Base-by-base conservation (phyloP, 2,797 vertebrate genomes). In the Alfaro cultratus region DNA sequence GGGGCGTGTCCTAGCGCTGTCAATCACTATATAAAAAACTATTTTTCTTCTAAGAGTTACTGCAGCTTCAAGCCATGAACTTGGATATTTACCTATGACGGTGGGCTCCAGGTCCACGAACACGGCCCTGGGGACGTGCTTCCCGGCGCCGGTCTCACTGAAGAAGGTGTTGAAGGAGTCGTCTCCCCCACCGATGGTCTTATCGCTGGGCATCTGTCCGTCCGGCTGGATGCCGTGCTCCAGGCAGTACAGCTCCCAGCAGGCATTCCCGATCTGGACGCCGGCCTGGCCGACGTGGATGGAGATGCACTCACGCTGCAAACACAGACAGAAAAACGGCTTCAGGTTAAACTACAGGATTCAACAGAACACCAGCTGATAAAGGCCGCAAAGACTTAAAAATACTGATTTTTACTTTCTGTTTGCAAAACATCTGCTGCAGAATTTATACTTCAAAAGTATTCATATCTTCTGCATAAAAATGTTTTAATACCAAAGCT, bases 101-200 rank as follows among this genome's bases (percentile, higher is more conserved):
- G 60, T 64, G 60, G 60, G 60, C 60, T 64, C 60, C 60, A 64
- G 31, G 68, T 71, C 68, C 26, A 71, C 68, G n/a, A 71, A 71
- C 10, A 71, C 68, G 1, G 68, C 68, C 41, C 68, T 29, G 11
- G 68, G 68, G 41, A 71, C 68, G 12, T 71, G 68, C 10, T 71
- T 71, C 41, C 68, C 68, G 0, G 68, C 68, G 0, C 68, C 68
- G 1, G 68, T 71, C 68, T 71, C 68, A 26, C 68, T 71, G 68
- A 71, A 71, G 41, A 71, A 71, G 41, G 68, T 71, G 68, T 71
- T 71, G 68, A 71, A 71, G 0, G 68, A 71, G 41, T 71, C 68
- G 68, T 71, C 68, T 15, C 68, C 68, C 45, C 68, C 68, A 2
- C 68, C 68, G 11, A 71, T 13, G 23, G 68, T 71, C 41, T 71